Base-by-base conservation (phyloP, 92 coral and sea anemone species). In the Actinernus sp. region DNA sequence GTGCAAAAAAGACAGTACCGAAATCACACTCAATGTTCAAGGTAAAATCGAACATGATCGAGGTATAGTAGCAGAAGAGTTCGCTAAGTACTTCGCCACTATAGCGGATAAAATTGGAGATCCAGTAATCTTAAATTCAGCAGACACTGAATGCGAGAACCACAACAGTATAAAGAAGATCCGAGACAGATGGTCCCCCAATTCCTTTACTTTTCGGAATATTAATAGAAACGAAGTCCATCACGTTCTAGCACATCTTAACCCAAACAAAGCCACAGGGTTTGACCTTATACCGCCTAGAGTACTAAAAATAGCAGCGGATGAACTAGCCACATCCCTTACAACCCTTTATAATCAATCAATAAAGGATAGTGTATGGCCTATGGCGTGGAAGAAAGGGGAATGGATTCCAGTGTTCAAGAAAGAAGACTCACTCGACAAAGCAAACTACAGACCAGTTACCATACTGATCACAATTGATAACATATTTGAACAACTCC, bases 321-420 rank as follows among this genome's bases (percentile, higher is more conserved):
- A 44, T 1, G 79, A 71, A 31, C 17, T 71, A 24, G 49, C 71
- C 6, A 18, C 58, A 8, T 45, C 79, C 9, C 58, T 71, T 11
- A 58, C 70, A 18, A 9, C 3, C 0, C 32, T 71, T 2, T 58
- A 53, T 28, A 71, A 71, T 22, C 65, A 41, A 44, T 16, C 5
- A 0, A 39, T 71, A 1, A 25, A 39, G 9, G 46, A 71, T 11
- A 31, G 73, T 13, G 45, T 11, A 4, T 60, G 79, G 79, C 79
- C 71, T 3, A 46, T 10, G 22, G 70, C 27, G 1, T 48, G 72
- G 57, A 64, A 64, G 19, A 65, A 17, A 48, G 85, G 78, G 2
- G 77, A 77, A 38, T 77, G 69, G 76, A 39, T 53, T 12, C 77
- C 84, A 6, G 55, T 74, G 1, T 54, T 11, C 47, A 75, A 75